Percentiles rank a stretch among this genome's conserved stretches.
Evolutionary conservation across 2,113 vertebrate species (phyloP).

Genomic region (Perca fluviatilis): DNA sequence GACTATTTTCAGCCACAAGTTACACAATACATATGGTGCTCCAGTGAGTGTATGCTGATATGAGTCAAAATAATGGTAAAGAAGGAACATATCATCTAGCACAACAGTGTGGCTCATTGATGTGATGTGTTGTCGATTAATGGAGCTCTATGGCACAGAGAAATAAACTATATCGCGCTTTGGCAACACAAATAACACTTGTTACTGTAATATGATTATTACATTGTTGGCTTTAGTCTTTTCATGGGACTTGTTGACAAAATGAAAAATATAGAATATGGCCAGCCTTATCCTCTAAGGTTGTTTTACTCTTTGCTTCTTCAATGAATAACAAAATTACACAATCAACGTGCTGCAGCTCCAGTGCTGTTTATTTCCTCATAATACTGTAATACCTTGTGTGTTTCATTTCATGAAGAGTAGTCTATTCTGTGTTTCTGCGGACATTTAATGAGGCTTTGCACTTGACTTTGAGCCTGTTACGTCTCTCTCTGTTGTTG

Average conservation of each 20-base stretch:
- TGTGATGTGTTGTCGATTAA: background rate
- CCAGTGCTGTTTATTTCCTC: conserved; percentile 9
- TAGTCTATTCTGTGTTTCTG: background rate
- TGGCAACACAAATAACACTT: conserved; percentile 22
- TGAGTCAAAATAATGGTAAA: background rate
- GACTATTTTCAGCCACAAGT: no score
- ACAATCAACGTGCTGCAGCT: conserved; percentile 15
- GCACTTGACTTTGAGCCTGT: conserved; percentile 11
- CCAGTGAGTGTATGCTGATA: background rate
- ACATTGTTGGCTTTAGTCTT: background rate
- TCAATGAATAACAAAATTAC: conserved; percentile 14
- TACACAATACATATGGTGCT: background rate
- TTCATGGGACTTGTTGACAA: conserved; percentile 7
- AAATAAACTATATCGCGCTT: conserved; percentile 1
- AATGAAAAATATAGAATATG: background rate
- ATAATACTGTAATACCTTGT: conserved; percentile 13
- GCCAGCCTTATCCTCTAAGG: background rate
- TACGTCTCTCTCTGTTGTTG: background rate
- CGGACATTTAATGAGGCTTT: conserved; percentile 3
- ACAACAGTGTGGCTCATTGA: background rate
- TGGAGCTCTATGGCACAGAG: background rate
- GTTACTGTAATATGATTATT: background rate
- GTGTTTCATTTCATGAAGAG: conserved; percentile 13
- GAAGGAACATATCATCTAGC: no score
- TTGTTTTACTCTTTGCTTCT: background rate